Percentiles rank a stretch among this genome's conserved stretches.
Conservation (phyloP, 2,113 vertebrate genomes). For the Agelaius phoeniceus region DNA sequence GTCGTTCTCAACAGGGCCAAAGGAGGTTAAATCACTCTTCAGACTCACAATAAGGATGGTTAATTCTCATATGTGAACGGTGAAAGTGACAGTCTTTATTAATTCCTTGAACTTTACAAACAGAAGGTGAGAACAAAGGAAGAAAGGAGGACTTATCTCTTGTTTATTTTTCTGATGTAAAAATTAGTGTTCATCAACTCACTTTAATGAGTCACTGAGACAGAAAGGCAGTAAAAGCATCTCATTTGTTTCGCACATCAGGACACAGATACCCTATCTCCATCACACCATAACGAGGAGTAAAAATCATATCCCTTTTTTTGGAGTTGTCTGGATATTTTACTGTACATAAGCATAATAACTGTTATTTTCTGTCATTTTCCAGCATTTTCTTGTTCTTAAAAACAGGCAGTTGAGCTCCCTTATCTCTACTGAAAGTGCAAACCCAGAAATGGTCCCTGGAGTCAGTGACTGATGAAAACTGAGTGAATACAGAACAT, state of each 20-base stretch:
- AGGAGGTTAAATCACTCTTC: slow-evolving; percentile 49
- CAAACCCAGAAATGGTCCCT: background rate
- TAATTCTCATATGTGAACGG: slow-evolving; percentile 61
- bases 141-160: slow-evolving; percentile 15
- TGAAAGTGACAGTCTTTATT: slow-evolving; percentile 61
- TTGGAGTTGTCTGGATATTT: background rate
- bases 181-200: slow-evolving; percentile 57
- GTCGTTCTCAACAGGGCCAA: background rate
- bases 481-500: background rate
- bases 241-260: slow-evolving; percentile 24
- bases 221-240: slow-evolving; percentile 29
- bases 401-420: background rate
- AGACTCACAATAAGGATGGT: slow-evolving; percentile 39
- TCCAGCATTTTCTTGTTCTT: background rate
- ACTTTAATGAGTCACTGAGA: slow-evolving; percentile 35
- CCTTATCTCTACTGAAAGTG: background rate
- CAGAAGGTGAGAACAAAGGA: slow-evolving; percentile 59
- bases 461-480: background rate
- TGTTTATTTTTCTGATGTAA: background rate
- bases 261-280: background rate
- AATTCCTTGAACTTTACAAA: slow-evolving; percentile 48
- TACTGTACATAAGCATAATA: background rate
- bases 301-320: background rate
- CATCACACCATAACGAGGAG: background rate
- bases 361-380: slow-evolving; percentile 16